Base-by-base conservation (phyloP, 2,797 vertebrate genomes). In the Anomalospiza imberbis region DNA sequence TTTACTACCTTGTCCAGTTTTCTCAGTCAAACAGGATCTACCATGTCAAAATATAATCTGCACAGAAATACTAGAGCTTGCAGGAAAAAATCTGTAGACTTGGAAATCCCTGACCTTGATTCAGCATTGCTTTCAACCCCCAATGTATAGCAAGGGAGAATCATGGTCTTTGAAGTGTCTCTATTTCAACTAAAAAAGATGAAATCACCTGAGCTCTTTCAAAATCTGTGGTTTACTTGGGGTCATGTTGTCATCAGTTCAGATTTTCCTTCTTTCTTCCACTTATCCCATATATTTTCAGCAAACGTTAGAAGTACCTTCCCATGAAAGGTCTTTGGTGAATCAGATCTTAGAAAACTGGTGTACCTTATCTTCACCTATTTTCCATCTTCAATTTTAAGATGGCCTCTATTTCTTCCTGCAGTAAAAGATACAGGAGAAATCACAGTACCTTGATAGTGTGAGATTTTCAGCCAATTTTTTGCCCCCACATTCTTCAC, bases 71-170 rank as follows among this genome's bases (percentile, higher is more conserved):
- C 4, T 47, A 79, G 25, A 77, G 3, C 2, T 57, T 55, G 4
- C 5, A 81, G 51, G 34, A 89, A 75, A 73, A 22, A 17, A 50
- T 83, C 58, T 74, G 12, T 24, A 53, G 28, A 31, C 13, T 68
- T 72, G n/a, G 26, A 82, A 65, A 60, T 81, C 22, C 5, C 15
- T 54, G 28, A 32, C 24, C 82, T 92, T 66, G 53, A 73, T 77
- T 80, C 62, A 79, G 31, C 11, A 15, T 36, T 14, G 6, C 11
- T 51, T 75, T 60, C 17, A 73, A 47, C 3, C 9, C 4, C 5
- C 16, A 36, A 0, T 24, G 9, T 47, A 28, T 10, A 40, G 7
- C 0, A 2, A 61, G 24, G 31, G 26, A 53, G 42, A 78, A 19
- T 12, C 29, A 24, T 12, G 17, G 31, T 82, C 26, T 78, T 82